A percentile compares a stretch with the other conserved stretches of the same genome.
phyloP scores from a whole-genome alignment of 1,140 invertebrate species.

The Battus philenor region DNA sequence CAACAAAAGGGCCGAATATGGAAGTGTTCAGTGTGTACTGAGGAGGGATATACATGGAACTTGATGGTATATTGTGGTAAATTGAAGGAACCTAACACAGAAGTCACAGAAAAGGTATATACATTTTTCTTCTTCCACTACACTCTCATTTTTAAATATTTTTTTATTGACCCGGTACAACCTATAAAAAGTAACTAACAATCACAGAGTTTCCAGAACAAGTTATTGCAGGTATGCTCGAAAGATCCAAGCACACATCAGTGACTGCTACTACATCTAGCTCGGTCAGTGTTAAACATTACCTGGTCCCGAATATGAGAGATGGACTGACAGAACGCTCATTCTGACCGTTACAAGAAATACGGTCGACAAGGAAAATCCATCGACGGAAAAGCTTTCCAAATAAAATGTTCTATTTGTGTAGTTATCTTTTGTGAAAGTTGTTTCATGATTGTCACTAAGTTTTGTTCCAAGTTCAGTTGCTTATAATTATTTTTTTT shows the following conservation, averaged over 20 bases:
- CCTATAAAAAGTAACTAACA: neutral
- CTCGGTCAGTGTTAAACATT: no score
- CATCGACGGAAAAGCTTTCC: slow-evolving; percentile 16
- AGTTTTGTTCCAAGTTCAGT: neutral
- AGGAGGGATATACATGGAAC: slow-evolving; percentile 9
- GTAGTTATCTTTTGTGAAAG: no score
- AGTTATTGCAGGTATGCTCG: slow-evolving; percentile 19
- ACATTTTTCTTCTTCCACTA: no score
- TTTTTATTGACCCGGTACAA: neutral
- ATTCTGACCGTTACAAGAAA: slow-evolving; percentile 20
- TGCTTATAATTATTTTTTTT: neutral
- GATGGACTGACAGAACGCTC: slow-evolving; percentile 19
- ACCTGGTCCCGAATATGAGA: slow-evolving; percentile 19
- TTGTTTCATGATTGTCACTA: neutral
- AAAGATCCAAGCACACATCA: slow-evolving; percentile 22
- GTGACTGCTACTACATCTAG: slow-evolving; percentile 18
- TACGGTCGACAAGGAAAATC: slow-evolving; percentile 19
- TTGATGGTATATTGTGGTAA: slow-evolving; percentile 3
- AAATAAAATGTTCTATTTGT: slow-evolving; percentile 10
- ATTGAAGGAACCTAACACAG: neutral
- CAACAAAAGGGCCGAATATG: slow-evolving; percentile 6
- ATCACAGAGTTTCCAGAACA: slow-evolving; percentile 22
- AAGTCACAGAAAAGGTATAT: no score
- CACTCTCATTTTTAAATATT: no score
- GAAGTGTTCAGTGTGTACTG: slow-evolving; percentile 8